Percentiles rank a stretch among this genome's conserved stretches.
These are phyloP conservation scores for Pelodiscus sinensis DNA, from an alignment of 2,113 vertebrate genomes.

Conservation along the genomic window DNA sequence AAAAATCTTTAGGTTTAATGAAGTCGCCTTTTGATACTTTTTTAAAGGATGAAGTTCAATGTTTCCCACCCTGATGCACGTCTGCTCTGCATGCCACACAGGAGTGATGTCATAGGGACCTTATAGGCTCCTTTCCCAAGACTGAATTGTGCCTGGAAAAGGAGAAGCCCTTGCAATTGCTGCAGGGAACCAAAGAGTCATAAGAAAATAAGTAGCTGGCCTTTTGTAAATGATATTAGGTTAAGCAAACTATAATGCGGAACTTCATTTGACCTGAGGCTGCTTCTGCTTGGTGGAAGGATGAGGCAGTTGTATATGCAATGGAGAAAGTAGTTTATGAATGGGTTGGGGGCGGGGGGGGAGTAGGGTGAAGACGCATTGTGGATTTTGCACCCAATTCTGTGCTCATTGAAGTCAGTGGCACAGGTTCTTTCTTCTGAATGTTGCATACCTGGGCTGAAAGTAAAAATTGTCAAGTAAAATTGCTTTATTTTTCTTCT, in stretches of 20 bases:
- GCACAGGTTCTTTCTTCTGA: background rate
- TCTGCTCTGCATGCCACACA: conserved; percentile 40
- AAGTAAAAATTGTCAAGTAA: background rate
- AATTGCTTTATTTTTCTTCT: background rate
- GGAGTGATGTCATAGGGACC: background rate
- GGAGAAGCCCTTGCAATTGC: background rate
- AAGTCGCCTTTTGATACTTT: conserved; percentile 74
- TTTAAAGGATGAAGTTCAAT: conserved; percentile 61
- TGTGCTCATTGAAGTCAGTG: background rate
- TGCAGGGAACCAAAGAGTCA: fast-evolving
- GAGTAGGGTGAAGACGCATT: background rate
- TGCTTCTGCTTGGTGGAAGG: background rate
- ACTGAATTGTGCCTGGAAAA: background rate
- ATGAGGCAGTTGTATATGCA: background rate
- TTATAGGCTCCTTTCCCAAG: background rate
- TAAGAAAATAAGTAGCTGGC: background rate
- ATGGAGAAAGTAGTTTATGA: background rate
- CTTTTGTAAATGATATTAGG: background rate
- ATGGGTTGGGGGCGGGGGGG: too few relatives aligned
- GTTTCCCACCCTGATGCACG: conserved; percentile 55
- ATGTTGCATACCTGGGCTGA: fast-evolving
- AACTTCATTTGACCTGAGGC: background rate
- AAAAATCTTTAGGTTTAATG: conserved; percentile 78
- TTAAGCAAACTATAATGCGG: background rate
- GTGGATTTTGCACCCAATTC: background rate